Evolutionary conservation across 2,113 vertebrate genomes (phyloP).

Genomic region (Cromileptes altivelis): DNA sequence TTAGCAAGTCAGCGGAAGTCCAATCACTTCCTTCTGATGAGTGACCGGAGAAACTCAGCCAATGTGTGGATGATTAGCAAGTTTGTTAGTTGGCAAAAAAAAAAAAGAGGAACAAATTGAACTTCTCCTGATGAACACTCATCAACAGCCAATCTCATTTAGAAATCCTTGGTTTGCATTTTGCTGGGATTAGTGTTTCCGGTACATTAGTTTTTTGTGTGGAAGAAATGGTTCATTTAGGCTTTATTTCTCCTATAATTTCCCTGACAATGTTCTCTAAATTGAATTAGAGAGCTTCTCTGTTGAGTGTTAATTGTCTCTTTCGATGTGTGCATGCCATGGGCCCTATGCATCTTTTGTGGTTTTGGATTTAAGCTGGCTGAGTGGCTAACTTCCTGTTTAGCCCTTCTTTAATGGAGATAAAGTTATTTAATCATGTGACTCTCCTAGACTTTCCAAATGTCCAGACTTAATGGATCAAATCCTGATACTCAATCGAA

Average conservation of each 20-base stretch:
- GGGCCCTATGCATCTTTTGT: too few relatives aligned
- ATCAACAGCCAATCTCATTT: background rate
- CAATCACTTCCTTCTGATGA: slow-evolving; percentile 31
- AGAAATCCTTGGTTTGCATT: background rate
- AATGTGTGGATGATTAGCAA: slow-evolving; percentile 14
- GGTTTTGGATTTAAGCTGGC: too few relatives aligned
- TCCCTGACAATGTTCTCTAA: background rate
- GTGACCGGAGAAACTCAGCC: slow-evolving; percentile 19
- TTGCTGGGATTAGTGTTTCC: background rate
- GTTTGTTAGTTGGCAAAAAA: background rate
- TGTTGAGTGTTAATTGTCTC: too few relatives aligned
- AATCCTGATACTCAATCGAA: too few relatives aligned
- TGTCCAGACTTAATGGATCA: too few relatives aligned
- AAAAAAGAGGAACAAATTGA: background rate
- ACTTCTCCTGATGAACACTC: background rate
- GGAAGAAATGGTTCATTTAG: background rate
- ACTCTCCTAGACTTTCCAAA: too few relatives aligned
- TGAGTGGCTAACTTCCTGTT: too few relatives aligned
- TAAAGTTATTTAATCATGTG: too few relatives aligned
- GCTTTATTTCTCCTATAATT: background rate
- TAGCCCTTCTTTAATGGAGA: too few relatives aligned
- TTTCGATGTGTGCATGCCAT: background rate
- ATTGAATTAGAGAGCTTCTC: too few relatives aligned
- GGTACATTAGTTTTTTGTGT: background rate
- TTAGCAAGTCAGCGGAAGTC: slow-evolving; percentile 36